Conservation (phyloP, 2,888 invertebrate genomes). For the Torymus texanus region DNA sequence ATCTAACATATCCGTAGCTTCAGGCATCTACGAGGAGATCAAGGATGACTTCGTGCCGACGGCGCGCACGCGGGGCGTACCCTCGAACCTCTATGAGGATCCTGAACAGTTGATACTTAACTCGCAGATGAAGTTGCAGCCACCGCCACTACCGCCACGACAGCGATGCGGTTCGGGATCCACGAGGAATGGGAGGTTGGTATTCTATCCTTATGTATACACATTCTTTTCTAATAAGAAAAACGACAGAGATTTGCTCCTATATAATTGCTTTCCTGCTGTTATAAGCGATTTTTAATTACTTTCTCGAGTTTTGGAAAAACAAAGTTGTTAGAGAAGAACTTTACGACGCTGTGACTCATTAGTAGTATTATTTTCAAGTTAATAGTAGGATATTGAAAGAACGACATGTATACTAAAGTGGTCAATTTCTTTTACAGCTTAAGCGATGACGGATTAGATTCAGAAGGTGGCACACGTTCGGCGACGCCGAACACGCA, state of each 20-base stretch:
- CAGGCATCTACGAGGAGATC: slow-evolving; percentile 84
- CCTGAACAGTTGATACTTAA: slow-evolving; percentile 71
- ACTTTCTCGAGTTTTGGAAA: too few relatives aligned
- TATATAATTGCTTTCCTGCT: too few relatives aligned
- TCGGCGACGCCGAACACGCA: slow-evolving; percentile 66
- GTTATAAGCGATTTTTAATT: too few relatives aligned
- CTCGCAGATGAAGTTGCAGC: slow-evolving; percentile 61
- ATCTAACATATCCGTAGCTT: slow-evolving; percentile 80
- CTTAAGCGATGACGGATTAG: slow-evolving; percentile 66
- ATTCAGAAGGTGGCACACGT: slow-evolving; percentile 67
- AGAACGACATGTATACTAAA: neutral
- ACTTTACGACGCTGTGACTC: neutral
- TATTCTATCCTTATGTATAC: neutral
- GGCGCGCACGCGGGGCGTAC: slow-evolving; percentile 52
- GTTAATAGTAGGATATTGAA: neutral
- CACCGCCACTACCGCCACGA: slow-evolving; percentile 77
- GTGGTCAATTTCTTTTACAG: slow-evolving; percentile 49
- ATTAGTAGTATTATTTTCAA: neutral
- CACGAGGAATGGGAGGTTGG: slow-evolving; percentile 63
- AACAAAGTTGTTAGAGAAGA: too few relatives aligned
- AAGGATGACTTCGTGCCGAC: slow-evolving; percentile 38
- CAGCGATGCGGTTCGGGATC: slow-evolving; percentile 66
- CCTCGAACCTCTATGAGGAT: slow-evolving; percentile 70
- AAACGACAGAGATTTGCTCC: too few relatives aligned
- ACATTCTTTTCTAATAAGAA: neutral